Evolutionary conservation across 1,140 invertebrate genomes (phyloP), one percentile per base, ranked within the genome.

Genomic region (Meloidogyne exigua): DNA sequence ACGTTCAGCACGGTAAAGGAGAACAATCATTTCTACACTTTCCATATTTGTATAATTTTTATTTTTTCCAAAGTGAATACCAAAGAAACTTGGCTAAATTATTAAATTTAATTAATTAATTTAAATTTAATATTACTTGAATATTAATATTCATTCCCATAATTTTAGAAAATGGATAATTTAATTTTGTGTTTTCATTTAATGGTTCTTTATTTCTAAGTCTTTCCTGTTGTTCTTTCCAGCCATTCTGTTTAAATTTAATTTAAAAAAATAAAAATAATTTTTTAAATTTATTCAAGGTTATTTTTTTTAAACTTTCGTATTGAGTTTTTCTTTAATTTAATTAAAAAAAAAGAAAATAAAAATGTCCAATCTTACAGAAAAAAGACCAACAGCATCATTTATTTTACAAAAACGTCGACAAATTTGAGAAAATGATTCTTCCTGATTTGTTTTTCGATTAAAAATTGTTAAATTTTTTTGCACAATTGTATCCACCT

Each of bases 1-100:
- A 7, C 68, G 65, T 64, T 82, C 82, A n/a, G 81, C 81, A 23
- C 67, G 32, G 44, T 84, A 84, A 21, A 72, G 28, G 1, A 82
- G 28, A 21, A 68, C 82, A 69, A 83, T 28, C 76, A 82, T 80
- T 44, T 81, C 81, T 26, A 64, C 82, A 18, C 28, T 28, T 21
- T 68, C 62, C 72, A 83, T 74, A 57, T 80, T 83, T 18, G 65
- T 80, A 18, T 42, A 36, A 26, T 25, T 39, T 26, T 13, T 72
- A 39, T 79, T 70, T 15, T 83, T 62, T 25, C 9, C 9, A 21
- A 82, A 73, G 12, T 81, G 76, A 64, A 87, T 75, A 18, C 85
- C 85, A 49, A 83, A 87, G 75, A 86, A 83, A 66, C 79, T 86
- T 12, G 80, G 84, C 73, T 78, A 77, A 78, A 78, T n/a, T 21